Base-by-base conservation (phyloP, 2,888 invertebrate genomes). In the Theristus sp. region DNA sequence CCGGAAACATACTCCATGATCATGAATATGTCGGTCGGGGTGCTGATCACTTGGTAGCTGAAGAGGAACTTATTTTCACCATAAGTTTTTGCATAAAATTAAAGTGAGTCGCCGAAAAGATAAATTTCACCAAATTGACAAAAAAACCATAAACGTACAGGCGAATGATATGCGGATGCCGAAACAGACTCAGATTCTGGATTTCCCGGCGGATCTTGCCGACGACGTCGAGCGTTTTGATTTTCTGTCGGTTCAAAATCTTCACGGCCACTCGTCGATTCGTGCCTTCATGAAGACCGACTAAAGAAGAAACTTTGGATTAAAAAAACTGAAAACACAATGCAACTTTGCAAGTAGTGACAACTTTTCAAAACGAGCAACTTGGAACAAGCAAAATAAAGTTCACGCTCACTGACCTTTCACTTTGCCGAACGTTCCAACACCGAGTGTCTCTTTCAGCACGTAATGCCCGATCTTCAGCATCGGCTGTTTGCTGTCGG, bases 1-100 rank as follows among this genome's bases (percentile, higher is more conserved):
- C 96, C 96, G 60, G 90, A 87, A 0, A 96, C 96, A 81, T 93
- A 96, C 78, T 96, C 96, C 94, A 96, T 93, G 64, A 96, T 91
- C 94, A 96, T 94, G 75, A 96, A 96, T 71, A 96, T 96, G 76
- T 96, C 94, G 29, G 93, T 90, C 6, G 94, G 94, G 24, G 96
- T 96, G 66, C 91, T 93, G 65, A 91, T 90, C 28, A 88, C 87
- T 80, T 87, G 83, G 73, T 84, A 83, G 62, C 82, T 83, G 25
- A 57, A 28, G n/a, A n/a, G n/a, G n/a, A n/a, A n/a, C n/a, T n/a
- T n/a, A n/a, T n/a, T n/a, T n/a, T n/a, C n/a, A n/a, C n/a, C n/a
- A n/a, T n/a, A n/a, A n/a, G n/a, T n/a, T n/a, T n/a, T n/a, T n/a
- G n/a, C n/a, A n/a, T n/a, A n/a, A n/a, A n/a, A n/a, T n/a, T n/a